Base-by-base conservation (phyloP, 2,113 vertebrate genomes). In the Trematomus loennbergii region DNA sequence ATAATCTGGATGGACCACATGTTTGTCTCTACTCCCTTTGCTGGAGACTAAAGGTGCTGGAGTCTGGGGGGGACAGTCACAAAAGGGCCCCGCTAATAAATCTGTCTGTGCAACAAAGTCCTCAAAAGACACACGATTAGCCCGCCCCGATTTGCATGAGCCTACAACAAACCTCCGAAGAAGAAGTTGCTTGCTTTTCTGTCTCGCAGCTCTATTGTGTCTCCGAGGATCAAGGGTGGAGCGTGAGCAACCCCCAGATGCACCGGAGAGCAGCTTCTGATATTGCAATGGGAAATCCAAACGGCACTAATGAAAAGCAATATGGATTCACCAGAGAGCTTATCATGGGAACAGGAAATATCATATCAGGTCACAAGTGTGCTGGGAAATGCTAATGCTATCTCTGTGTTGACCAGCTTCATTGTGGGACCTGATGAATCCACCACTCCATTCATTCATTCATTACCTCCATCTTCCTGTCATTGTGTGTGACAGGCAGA, bases 51-150 rank as follows among this genome's bases (percentile, higher is more conserved):
- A 77, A 91, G 79, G 88, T 86, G 83, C 36, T 81, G 81, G 49
- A 72, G 65, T 76, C 67, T 54, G 52, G 83, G 80, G 84, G 80
- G 79, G 84, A 73, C 22, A 5, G 64, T 78, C 83, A 94, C 92
- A 94, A 92, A 93, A 84, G 90, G 29, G 73, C 62, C 55, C 54
- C 3, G 60, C 83, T 87, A 86, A 93, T 94, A 94, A 95, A 95
- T 94, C 93, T 94, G 88, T 86, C 91, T 78, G 52, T 22, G 64
- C 66, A 81, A 89, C 90, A 91, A 90, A 86, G 82, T 87, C 73
- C 70, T 70, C 58, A 74, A 36, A 78, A 75, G 53, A 85, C 53
- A 50, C 48, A 36, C 80, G n/a, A 22, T 61, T 29, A 76, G 40
- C 20, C 36, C 36, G 45, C 10, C 5, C 1, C 10, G 43, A 88